Conservation (phyloP, 1,140 invertebrate species). For the Metopolophium dirhodum region DNA sequence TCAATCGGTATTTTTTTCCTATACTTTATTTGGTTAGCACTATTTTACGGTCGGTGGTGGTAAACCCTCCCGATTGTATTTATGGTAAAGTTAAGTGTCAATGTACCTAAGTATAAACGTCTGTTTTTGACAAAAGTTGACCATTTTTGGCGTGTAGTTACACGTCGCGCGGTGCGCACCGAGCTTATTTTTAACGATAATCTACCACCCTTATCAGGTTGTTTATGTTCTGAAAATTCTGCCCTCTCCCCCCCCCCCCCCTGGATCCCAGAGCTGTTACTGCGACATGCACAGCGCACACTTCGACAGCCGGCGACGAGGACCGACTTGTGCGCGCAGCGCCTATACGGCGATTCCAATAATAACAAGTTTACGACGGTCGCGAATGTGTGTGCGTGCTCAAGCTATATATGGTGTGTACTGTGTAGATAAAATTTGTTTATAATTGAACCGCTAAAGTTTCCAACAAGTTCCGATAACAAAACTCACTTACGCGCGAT, state of each 20-base stretch:
- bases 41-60: neutral
- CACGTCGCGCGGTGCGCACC: neutral
- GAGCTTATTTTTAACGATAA: neutral
- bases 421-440: slow-evolving; percentile 11
- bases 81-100: neutral
- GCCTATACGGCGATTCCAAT: neutral
- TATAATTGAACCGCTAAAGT: slow-evolving; percentile 15
- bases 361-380: neutral
- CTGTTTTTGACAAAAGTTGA: neutral
- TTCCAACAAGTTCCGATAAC: slow-evolving; percentile 8
- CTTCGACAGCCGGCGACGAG: neutral
- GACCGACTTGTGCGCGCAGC: neutral
- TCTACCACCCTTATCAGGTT: neutral
- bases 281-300: neutral
- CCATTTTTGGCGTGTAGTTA: neutral
- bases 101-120: neutral
- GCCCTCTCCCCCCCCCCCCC: too few species aligned
- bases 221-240: neutral
- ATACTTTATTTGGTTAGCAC: neutral
- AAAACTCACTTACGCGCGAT: neutral
- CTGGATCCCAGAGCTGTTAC: neutral
- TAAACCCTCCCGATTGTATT: too few species aligned
- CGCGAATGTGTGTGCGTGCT: neutral
- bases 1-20: neutral
- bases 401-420: slow-evolving; percentile 1